A percentile compares a stretch with the other conserved stretches of the same genome.
These are phyloP conservation scores for Isurus oxyrinchus DNA, from an alignment of 2,113 vertebrate species.

Conservation along the genomic window DNA sequence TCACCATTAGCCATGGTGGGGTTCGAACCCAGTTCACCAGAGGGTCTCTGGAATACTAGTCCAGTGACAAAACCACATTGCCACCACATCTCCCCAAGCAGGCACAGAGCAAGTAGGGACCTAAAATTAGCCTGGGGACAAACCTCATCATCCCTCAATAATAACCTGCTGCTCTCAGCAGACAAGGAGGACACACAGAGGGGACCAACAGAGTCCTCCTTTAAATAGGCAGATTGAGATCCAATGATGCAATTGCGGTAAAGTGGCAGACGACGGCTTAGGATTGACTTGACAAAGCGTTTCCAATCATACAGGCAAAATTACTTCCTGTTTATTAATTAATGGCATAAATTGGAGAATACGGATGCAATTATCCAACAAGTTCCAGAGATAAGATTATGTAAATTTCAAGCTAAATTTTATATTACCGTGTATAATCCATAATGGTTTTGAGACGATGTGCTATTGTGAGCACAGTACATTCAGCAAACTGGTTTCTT, in stretches of 20 bases:
- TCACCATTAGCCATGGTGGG: too few species aligned
- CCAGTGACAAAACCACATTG: too few species aligned
- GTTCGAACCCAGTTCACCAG: too few species aligned
- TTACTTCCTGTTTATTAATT: background rate
- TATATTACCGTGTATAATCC: slow-evolving; percentile 81
- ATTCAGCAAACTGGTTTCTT: slow-evolving; percentile 78
- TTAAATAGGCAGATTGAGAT: background rate
- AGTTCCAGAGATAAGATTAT: background rate
- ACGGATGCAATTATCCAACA: background rate
- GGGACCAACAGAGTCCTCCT: background rate
- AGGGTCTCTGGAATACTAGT: too few species aligned
- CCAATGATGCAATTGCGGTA: background rate
- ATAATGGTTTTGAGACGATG: slow-evolving; percentile 91
- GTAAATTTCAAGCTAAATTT: background rate
- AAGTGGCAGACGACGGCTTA: background rate
- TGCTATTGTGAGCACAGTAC: slow-evolving; percentile 89
- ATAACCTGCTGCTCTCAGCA: background rate
- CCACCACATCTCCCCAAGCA: too few species aligned
- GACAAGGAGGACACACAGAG: background rate
- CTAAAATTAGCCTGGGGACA: background rate
- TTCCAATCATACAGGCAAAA: background rate
- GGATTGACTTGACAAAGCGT: background rate
- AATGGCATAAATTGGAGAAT: background rate
- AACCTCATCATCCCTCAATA: background rate
- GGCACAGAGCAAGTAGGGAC: background rate